Conservation (phyloP, 2,113 vertebrate species). For the Gorilla gorilla region DNA sequence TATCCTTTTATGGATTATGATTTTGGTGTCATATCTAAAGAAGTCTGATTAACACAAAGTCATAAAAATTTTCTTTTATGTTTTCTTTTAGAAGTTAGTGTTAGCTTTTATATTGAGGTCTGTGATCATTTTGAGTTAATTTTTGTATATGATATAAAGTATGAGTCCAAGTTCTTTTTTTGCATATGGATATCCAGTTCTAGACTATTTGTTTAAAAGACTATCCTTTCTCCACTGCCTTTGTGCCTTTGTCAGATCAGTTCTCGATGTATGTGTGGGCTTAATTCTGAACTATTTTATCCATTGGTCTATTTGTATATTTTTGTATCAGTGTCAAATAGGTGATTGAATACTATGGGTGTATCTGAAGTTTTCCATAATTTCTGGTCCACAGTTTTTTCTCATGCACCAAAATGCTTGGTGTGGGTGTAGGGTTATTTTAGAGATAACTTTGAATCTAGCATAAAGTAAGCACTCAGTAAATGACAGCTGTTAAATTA, state of each 20-base stretch:
- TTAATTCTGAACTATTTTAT: constrained; percentile 12
- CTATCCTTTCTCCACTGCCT: neutral
- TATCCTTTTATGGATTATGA: neutral
- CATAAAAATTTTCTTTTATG: neutral
- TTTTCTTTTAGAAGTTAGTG: neutral
- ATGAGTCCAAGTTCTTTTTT: neutral
- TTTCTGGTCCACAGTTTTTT: neutral
- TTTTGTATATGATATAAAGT: neutral
- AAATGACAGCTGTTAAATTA: neutral
- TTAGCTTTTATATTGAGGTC: neutral
- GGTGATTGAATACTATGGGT: neutral
- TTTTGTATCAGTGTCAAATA: neutral
- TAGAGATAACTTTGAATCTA: neutral
- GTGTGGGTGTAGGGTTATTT: neutral
- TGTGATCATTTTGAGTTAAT: neutral
- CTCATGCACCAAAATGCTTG: neutral
- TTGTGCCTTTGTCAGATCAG: neutral
- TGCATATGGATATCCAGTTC: neutral
- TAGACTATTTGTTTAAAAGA: constrained; percentile 18
- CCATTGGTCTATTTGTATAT: neutral
- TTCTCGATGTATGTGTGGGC: neutral
- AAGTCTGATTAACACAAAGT: neutral
- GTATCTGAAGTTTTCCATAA: neutral
- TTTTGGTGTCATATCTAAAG: neutral
- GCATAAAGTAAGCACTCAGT: neutral